Percentiles rank a stretch among this genome's conserved stretches.
Conservation (phyloP, 2,113 vertebrate genomes). For the Callaeas wilsoni region DNA sequence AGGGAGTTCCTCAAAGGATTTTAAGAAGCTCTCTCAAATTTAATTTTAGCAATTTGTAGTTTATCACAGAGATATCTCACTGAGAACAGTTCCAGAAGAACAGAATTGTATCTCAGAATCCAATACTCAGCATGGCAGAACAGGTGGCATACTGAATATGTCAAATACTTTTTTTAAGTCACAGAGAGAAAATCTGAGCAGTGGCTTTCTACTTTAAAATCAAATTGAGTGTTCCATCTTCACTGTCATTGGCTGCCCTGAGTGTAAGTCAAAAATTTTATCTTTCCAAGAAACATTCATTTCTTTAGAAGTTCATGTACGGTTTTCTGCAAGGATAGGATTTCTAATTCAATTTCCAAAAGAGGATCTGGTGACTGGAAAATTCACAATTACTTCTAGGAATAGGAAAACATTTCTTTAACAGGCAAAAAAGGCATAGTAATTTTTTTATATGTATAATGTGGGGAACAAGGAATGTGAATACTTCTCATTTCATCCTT, state of each 20-base stretch:
- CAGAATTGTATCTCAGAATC: background rate
- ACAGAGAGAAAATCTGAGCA: background rate
- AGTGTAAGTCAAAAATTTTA: background rate
- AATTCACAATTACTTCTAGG: background rate
- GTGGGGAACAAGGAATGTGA: background rate
- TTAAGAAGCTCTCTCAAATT: background rate
- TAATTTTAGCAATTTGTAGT: background rate
- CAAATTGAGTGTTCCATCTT: background rate
- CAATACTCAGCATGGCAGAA: background rate
- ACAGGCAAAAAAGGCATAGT: accelerated
- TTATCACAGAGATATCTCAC: background rate
- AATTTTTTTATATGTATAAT: background rate
- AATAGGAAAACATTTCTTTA: background rate
- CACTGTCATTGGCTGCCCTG: background rate
- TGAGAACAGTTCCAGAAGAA: background rate
- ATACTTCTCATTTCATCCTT: background rate
- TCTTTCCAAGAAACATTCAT: background rate
- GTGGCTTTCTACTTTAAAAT: background rate
- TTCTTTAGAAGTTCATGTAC: background rate
- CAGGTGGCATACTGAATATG: background rate
- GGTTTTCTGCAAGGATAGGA: background rate
- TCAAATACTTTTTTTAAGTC: background rate
- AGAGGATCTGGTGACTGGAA: background rate
- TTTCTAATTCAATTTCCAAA: background rate
- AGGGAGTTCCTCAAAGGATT: background rate